phyloP scores from a whole-genome alignment of 1,140 invertebrate species.

The Delia radicum region DNA sequence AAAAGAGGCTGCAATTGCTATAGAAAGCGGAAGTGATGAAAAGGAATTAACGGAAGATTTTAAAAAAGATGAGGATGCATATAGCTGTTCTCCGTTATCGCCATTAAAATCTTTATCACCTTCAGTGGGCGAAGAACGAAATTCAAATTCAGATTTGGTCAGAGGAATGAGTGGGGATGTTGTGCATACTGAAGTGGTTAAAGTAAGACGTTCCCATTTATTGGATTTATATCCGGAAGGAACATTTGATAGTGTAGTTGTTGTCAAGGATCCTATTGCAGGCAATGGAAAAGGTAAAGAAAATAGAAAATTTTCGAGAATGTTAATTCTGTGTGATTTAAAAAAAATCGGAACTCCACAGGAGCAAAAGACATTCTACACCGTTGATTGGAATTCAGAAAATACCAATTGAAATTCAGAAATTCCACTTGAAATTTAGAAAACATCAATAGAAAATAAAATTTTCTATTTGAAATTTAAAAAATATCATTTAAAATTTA shows the following conservation, averaged over 20 bases:
- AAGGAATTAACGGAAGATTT: background rate
- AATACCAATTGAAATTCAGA: too few species aligned
- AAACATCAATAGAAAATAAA: too few species aligned
- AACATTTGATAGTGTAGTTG: constrained; percentile 40
- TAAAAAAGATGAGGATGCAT: background rate
- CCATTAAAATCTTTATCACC: background rate
- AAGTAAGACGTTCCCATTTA: constrained; percentile 46
- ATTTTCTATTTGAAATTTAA: too few species aligned
- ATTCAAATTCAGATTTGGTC: background rate
- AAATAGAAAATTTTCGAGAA: too few species aligned
- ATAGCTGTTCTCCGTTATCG: background rate
- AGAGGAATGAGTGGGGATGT: background rate
- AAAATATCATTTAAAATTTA: too few species aligned
- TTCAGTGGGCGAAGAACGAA: background rate
- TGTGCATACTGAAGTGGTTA: constrained; percentile 41
- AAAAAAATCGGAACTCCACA: too few species aligned
- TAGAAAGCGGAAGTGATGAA: background rate
- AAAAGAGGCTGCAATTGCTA: background rate
- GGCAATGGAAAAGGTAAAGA: constrained; percentile 5
- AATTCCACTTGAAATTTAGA: too few species aligned
- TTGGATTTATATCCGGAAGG: constrained; percentile 49
- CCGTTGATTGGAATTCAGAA: too few species aligned
- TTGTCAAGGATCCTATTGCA: constrained; percentile 26
- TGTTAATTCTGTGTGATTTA: too few species aligned
- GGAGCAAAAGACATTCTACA: too few species aligned